Conservation (phyloP, 2,888 invertebrate genomes). For the Dasypolia templi region DNA sequence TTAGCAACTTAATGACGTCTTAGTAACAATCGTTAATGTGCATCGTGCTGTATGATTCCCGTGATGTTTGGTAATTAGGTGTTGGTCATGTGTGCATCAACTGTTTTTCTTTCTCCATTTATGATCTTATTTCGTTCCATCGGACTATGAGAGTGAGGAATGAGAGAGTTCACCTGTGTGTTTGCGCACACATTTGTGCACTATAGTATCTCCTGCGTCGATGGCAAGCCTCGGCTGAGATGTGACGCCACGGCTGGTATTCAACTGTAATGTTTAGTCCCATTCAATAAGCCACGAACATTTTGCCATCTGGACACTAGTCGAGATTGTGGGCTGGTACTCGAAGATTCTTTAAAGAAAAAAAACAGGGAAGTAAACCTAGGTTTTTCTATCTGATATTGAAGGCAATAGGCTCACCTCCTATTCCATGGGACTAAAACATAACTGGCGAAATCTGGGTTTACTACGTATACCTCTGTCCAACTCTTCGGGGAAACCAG, state of each 20-base stretch:
- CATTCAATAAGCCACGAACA: neutral
- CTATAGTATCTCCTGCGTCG: neutral
- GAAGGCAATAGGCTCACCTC: too few relatives aligned
- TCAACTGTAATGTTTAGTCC: neutral
- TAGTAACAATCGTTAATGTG: slow-evolving; percentile 51
- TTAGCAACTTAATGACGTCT: slow-evolving; percentile 53
- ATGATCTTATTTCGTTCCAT: too few relatives aligned
- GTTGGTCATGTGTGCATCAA: neutral
- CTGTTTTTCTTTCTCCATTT: neutral
- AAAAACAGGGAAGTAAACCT: too few relatives aligned
- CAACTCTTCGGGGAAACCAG: too few relatives aligned
- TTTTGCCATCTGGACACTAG: neutral
- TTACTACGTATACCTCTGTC: too few relatives aligned
- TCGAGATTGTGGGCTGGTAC: neutral
- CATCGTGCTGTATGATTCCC: slow-evolving; percentile 10
- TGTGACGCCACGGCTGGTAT: neutral
- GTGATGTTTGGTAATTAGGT: neutral
- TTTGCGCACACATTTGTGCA: neutral
- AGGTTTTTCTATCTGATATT: too few relatives aligned
- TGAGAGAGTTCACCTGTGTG: too few relatives aligned
- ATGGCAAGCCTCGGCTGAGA: neutral
- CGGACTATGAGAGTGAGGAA: too few relatives aligned
- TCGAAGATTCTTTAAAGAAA: neutral
- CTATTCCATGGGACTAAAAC: too few relatives aligned
- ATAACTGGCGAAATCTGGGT: too few relatives aligned